Base-by-base conservation (phyloP, 2,113 vertebrate genomes). In the Caracal caracal region DNA sequence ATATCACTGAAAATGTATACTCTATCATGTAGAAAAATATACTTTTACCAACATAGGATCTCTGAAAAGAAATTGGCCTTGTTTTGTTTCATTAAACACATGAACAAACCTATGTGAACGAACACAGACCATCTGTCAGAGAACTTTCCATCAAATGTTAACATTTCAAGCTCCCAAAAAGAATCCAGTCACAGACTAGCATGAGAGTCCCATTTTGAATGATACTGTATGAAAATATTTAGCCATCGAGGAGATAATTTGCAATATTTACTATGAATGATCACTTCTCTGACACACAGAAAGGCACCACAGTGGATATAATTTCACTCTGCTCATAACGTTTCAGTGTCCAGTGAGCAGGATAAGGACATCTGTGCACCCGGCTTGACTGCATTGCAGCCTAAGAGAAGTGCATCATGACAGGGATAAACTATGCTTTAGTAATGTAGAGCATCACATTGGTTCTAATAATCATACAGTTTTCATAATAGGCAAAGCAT, bases 111-210 rank as follows among this genome's bases (percentile, higher is more conserved):
- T 61, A 49, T 73, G 10, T 4, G 70, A 92, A 92, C 3, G 80
- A 95, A 90, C 16, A 88, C 81, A 85, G 3, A 76, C 6, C 59
- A 40, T n/a, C 49, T 73, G 49, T 80, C 78, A 87, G 61, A 84
- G 68, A 97, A 85, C 10, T 63, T 83, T 73, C 30, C 92, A 71
- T 1, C n/a, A 93, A 81, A 96, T 86, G 35, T 84, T 56, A 95
- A 91, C 89, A 61, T 80, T 92, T 94, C n/a, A 78, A 93, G 81
- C 12, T 90, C 37, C 15, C 26, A 65, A 87, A 90, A 82, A 15
- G 1, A 93, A n/a, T 87, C 56, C 68, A 40, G 22, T 80, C 56
- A 66, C 17, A 96, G 11, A n/a, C 24, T 28, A 68, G 61, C 12
- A n/a, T 61, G 19, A 93, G 2, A 95, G 22, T 30, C n/a, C 35